phyloP scores from a whole-genome alignment of 2,113 vertebrate species.

The Scopus umbretta region DNA sequence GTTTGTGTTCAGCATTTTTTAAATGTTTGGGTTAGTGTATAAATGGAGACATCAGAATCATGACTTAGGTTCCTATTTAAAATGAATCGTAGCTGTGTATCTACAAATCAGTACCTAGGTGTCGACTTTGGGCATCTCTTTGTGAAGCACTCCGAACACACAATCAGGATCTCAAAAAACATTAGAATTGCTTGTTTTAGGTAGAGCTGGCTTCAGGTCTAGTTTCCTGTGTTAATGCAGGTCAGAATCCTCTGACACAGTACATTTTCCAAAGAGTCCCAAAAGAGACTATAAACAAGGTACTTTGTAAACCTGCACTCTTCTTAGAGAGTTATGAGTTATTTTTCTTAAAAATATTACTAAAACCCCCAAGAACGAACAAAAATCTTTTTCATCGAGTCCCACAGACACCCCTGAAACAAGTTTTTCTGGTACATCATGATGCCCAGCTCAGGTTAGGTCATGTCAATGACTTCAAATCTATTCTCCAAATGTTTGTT shows the following conservation, averaged over 20 bases:
- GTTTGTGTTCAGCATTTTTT: background rate
- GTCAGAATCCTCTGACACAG: background rate
- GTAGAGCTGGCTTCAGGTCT: background rate
- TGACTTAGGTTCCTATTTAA: background rate
- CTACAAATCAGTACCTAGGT: background rate
- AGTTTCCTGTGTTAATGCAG: background rate
- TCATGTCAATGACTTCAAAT: background rate
- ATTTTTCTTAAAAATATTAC: background rate
- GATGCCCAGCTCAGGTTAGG: background rate
- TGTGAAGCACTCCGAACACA: background rate
- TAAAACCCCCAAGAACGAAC: background rate
- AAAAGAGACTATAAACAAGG: background rate
- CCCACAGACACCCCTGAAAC: background rate
- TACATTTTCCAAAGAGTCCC: background rate
- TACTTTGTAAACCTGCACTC: background rate
- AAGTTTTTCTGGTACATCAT: fast-evolving
- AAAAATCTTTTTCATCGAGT: background rate
- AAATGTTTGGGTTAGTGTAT: background rate
- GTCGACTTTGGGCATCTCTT: background rate
- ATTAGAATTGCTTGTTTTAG: background rate
- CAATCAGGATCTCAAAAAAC: background rate
- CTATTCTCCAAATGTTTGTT: background rate
- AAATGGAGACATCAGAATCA: background rate
- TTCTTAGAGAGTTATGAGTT: background rate
- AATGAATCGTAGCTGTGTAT: background rate